These are phyloP conservation scores for Drosophila novamexicana DNA, from an alignment of 1,140 invertebrate genomes.

Conservation along the genomic window DNA sequence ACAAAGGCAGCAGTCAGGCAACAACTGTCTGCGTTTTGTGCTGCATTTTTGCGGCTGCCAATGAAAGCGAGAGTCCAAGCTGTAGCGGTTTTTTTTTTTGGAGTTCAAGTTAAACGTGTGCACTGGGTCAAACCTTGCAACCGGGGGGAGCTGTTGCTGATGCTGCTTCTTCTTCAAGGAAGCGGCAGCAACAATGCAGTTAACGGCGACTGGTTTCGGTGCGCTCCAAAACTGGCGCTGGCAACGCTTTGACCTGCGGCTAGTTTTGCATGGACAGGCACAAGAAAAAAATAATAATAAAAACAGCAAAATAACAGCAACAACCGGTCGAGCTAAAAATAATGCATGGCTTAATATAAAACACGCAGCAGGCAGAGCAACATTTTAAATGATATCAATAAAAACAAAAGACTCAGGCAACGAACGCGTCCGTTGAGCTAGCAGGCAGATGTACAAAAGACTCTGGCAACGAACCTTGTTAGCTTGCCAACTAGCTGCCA, in stretches of 20 bases:
- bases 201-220: slow-evolving; percentile 75
- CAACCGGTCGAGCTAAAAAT: slow-evolving; percentile 74
- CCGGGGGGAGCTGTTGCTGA: slow-evolving; percentile 34
- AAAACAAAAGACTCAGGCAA: slow-evolving; percentile 51
- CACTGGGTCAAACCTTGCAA: slow-evolving; percentile 73
- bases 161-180: slow-evolving; percentile 67
- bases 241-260: slow-evolving; percentile 69
- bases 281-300: slow-evolving; percentile 4
- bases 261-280: slow-evolving; percentile 44
- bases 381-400: slow-evolving; percentile 21
- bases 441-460: slow-evolving; percentile 30
- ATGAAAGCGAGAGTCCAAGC: slow-evolving; percentile 72
- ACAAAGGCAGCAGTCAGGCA: slow-evolving; percentile 39
- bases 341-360: slow-evolving; percentile 30
- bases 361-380: not conserved
- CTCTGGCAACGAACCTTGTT: slow-evolving; percentile 53
- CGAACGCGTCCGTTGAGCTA: not conserved
- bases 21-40: slow-evolving; percentile 8
- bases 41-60: slow-evolving; percentile 55
- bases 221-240: slow-evolving; percentile 43
- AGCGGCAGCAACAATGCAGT: slow-evolving; percentile 62
- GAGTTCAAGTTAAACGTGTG: slow-evolving; percentile 82
- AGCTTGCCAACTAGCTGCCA: slow-evolving; percentile 29
- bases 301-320: slow-evolving; percentile 27
- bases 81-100: slow-evolving; percentile 52